Percentiles rank a stretch among this genome's conserved stretches.
These are phyloP conservation scores for Microchrysa polita DNA, from an alignment of 2,888 invertebrate species.

Conservation along the genomic window DNA sequence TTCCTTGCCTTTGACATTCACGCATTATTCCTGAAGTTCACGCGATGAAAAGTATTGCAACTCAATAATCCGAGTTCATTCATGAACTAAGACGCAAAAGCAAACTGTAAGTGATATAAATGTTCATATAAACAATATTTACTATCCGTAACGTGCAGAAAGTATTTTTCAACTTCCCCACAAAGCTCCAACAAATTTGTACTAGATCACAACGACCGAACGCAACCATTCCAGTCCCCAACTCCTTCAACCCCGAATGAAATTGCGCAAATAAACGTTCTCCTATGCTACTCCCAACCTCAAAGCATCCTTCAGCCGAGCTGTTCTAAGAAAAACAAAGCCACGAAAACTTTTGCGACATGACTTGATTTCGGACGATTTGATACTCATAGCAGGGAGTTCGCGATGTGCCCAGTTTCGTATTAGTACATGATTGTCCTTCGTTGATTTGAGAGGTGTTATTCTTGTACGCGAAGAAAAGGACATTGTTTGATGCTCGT, in stretches of 20 bases:
- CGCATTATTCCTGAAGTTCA: no score
- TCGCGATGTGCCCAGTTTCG: constrained; percentile 40
- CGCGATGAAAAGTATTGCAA: no score
- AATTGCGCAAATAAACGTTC: constrained; percentile 9
- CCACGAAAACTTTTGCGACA: not conserved
- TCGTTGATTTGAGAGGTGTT: constrained; percentile 46
- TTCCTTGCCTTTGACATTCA: no score
- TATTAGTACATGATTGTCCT: constrained; percentile 49
- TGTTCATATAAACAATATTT: no score
- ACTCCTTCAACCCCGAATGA: not conserved
- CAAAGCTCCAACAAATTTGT: constrained; percentile 34
- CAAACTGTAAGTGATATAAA: no score
- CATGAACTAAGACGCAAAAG: no score
- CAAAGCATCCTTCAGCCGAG: not conserved
- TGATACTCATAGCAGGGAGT: constrained; percentile 41
- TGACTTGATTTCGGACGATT: constrained; percentile 24
- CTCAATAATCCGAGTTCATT: no score
- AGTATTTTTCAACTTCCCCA: no score
- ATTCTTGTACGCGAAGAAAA: constrained; percentile 25
- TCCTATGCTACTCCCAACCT: not conserved
- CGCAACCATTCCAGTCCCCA: not conserved
- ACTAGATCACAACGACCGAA: constrained; percentile 23
- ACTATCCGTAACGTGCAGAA: no score
- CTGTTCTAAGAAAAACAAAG: constrained; percentile 5
- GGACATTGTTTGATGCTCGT: not conserved